Conservation (phyloP, 64 coral and sea anemone genomes). For the Hydrozoanthus tunicans region DNA sequence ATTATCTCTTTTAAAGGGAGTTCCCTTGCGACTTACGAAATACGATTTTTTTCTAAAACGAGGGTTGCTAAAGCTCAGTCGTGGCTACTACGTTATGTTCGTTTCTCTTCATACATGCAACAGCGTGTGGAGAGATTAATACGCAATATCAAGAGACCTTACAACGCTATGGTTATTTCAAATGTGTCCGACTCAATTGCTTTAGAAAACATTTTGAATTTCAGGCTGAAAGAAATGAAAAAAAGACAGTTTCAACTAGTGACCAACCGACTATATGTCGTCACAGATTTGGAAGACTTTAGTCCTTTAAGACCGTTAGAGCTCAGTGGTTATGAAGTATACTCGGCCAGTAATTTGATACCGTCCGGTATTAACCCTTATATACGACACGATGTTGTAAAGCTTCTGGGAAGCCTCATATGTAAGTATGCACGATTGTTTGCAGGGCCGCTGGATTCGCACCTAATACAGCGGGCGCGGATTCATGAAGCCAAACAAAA, state of each 20-base stretch:
- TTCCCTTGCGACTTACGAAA: slow-evolving; percentile 59
- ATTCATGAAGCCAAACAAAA: slow-evolving; percentile 63
- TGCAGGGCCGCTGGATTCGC: slow-evolving; percentile 72
- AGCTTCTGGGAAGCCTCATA: slow-evolving; percentile 67
- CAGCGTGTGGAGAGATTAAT: slow-evolving; percentile 52
- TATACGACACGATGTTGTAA: slow-evolving; percentile 60
- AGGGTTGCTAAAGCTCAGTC: slow-evolving; percentile 50
- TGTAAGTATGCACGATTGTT: slow-evolving; percentile 77
- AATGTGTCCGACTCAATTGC: slow-evolving; percentile 18
- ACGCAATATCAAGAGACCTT: slow-evolving; percentile 61
- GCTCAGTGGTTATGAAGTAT: slow-evolving; percentile 63
- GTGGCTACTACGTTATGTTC: slow-evolving; percentile 66
- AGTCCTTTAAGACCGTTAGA: slow-evolving; percentile 42
- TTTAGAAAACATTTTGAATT: slow-evolving; percentile 55
- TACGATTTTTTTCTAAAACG: slow-evolving; percentile 76
- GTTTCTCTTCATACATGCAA: slow-evolving; percentile 67
- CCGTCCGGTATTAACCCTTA: slow-evolving; percentile 62
- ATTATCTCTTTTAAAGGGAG: slow-evolving; percentile 74
- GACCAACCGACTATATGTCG: slow-evolving; percentile 65
- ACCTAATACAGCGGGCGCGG: slow-evolving; percentile 74
- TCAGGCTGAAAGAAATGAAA: slow-evolving; percentile 80
- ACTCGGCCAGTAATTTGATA: slow-evolving; percentile 48
- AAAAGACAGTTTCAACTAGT: slow-evolving; percentile 65
- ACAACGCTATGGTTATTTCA: slow-evolving; percentile 72
- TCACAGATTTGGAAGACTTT: slow-evolving; percentile 49